phyloP scores from a whole-genome alignment of 1,140 invertebrate genomes.

The Hypothenemus hampei region DNA sequence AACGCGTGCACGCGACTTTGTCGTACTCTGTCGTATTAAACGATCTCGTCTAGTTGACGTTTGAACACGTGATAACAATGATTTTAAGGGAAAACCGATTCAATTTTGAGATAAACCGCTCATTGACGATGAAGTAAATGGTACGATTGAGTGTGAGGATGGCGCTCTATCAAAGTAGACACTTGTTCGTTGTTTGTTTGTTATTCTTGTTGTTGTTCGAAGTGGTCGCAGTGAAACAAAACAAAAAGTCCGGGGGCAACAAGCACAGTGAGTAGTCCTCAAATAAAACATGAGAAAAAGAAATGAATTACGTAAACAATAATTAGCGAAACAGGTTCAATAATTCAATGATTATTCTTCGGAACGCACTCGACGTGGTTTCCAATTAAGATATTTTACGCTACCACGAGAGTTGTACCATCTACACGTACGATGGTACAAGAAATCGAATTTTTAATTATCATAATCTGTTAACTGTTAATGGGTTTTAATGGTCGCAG shows the following conservation, averaged over 20 bases:
- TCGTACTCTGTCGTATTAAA: too few species aligned
- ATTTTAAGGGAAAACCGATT: too few species aligned
- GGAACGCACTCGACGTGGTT: too few species aligned
- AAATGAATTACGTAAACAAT: background rate
- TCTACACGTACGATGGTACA: slow-evolving; percentile 4
- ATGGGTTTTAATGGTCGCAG: slow-evolving; percentile 10
- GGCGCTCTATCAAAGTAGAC: too few species aligned
- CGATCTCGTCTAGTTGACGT: too few species aligned
- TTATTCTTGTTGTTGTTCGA: background rate
- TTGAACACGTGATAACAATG: too few species aligned
- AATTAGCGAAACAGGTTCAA: slow-evolving; percentile 16
- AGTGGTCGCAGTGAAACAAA: background rate
- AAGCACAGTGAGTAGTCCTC: background rate
- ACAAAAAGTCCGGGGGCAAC: background rate
- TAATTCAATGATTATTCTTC: too few species aligned
- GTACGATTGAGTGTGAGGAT: too few species aligned
- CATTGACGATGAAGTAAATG: too few species aligned
- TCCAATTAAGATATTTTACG: slow-evolving; percentile 23
- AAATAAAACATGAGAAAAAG: background rate
- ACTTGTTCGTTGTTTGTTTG: background rate
- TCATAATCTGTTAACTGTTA: slow-evolving; percentile 20
- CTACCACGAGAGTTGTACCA: too few species aligned
- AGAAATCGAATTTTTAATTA: slow-evolving; percentile 16
- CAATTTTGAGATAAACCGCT: too few species aligned
- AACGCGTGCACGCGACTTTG: too few species aligned